Evolutionary conservation across 2,888 invertebrate species (phyloP), one percentile per base, ranked within the genome.

Genomic region (Ommatoiulus sabulosus): DNA sequence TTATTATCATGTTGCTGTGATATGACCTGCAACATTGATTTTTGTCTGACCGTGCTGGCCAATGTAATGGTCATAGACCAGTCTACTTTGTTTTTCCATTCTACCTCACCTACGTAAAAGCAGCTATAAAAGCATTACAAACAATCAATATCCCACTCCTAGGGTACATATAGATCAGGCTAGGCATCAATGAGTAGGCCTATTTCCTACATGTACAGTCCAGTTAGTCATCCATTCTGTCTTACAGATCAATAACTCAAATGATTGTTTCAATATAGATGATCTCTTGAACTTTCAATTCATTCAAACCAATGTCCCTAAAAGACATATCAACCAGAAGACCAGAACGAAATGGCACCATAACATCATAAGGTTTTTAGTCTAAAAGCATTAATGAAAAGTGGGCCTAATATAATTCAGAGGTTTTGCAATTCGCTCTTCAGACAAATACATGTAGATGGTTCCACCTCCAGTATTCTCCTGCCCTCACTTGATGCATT

Each of bases 101-200:
- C 72, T 72, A n/a, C 20, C 72, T 24, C 72, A 72, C 72, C 72
- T 72, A 20, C 24, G 15, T 8, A 52, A 10, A 24, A 24, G 72
- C 7, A 72, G 72, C 10, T 7, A 7, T 24, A 24, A 24, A 72
- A n/a, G 72, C 72, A 20, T 72, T 72, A 20, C 24, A 24, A 72
- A 20, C 72, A 72, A 72, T 72, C 72, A 72, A 72, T 72, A 72
- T n/a, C 72, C 20, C n/a, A n/a, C n/a, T n/a, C n/a, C n/a, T 72
- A 4, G 72, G 24, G 6, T 72, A 72, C 3, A 72, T 15, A 24
- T n/a, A 24, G 24, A 7, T 24, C 20, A 24, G 20, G 72, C 24
- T 72, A 3, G 72, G 24, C 72, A 72, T 24, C 72, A 72, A 72
- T 72, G 24, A 24, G 24, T 72, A 72, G 72, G 72, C 72, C 72